phyloP scores from a whole-genome alignment of 2,888 invertebrate genomes.

The Polyploca ridens region DNA sequence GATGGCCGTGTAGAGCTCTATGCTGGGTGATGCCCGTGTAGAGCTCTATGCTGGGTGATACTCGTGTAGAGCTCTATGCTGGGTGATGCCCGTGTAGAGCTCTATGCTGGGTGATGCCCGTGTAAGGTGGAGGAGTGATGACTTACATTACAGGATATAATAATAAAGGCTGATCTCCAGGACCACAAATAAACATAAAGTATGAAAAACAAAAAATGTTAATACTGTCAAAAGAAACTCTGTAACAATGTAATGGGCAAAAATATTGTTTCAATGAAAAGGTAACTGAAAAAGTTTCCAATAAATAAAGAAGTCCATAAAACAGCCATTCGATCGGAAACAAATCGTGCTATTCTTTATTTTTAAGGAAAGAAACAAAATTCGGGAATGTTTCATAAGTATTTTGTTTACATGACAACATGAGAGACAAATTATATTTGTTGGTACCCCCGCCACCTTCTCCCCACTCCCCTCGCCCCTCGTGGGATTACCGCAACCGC shows the following conservation, averaged over 20 bases:
- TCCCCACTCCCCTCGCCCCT: neutral
- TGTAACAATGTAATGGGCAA: neutral
- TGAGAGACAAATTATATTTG: conserved; percentile 60
- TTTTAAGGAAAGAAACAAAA: neutral
- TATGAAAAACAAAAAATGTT: neutral
- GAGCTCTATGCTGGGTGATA: too few species aligned
- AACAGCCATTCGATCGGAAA: neutral
- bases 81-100: too few species aligned
- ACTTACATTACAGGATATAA: too few species aligned
- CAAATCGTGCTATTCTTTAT: neutral
- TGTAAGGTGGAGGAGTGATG: too few species aligned
- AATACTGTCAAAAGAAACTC: neutral
- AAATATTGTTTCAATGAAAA: neutral
- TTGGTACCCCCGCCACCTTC: conserved; percentile 27
- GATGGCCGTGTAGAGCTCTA: too few species aligned
- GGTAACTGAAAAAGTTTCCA: neutral
- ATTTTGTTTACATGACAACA: conserved; percentile 48
- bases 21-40: too few species aligned
- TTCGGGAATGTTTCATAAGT: conserved; percentile 28
- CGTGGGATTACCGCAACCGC: conserved; percentile 29
- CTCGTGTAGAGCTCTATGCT: too few species aligned
- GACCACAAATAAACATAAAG: too few species aligned
- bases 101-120: too few species aligned
- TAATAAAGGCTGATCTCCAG: too few species aligned
- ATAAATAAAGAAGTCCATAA: neutral